These are phyloP conservation scores for Boleophthalmus pectinirostris DNA, from an alignment of 2,113 vertebrate species.

Conservation along the genomic window DNA sequence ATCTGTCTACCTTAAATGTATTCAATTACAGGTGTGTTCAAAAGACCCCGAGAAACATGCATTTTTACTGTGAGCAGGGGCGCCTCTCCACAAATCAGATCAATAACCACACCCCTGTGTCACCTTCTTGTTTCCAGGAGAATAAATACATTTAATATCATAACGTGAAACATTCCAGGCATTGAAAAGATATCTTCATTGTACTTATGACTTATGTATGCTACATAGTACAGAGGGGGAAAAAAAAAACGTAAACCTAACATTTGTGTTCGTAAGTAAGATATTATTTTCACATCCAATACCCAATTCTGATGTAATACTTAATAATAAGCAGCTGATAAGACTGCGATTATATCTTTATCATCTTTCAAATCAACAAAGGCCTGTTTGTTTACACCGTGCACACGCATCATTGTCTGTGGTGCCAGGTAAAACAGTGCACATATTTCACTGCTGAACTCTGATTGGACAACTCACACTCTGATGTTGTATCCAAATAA, in stretches of 20 bases:
- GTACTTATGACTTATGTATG: too few relatives aligned
- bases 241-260: too few relatives aligned
- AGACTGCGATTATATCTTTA: background rate
- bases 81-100: too few relatives aligned
- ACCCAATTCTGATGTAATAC: background rate
- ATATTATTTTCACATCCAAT: background rate
- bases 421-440: slow-evolving; percentile 16
- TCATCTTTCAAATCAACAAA: background rate
- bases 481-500: slow-evolving; percentile 14
- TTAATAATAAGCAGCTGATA: background rate
- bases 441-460: slow-evolving; percentile 7
- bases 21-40: too few relatives aligned
- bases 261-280: background rate
- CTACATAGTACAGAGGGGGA: background rate
- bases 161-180: too few relatives aligned
- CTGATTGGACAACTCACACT: background rate
- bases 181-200: too few relatives aligned
- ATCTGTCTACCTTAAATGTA: too few relatives aligned
- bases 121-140: too few relatives aligned
- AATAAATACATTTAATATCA: too few relatives aligned
- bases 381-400: slow-evolving; percentile 78
- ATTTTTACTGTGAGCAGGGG: too few relatives aligned
- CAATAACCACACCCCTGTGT: too few relatives aligned
- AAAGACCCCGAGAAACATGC: too few relatives aligned
- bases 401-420: slow-evolving; percentile 70